phyloP scores from a whole-genome alignment of 2,888 invertebrate genomes.

The Limnephilus auricula region DNA sequence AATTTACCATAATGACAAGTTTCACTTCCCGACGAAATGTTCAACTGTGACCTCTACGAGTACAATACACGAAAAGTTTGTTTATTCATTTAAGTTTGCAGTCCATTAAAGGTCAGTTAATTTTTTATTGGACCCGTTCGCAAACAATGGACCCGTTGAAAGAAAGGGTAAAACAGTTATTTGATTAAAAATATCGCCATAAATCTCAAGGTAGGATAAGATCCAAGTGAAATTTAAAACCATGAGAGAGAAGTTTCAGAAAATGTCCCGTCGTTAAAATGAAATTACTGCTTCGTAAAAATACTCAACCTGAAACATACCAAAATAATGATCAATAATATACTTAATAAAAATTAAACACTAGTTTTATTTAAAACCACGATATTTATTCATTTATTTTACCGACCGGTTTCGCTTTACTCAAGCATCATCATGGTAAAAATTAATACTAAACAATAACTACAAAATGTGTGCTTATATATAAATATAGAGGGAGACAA shows the following conservation, averaged over 20 bases:
- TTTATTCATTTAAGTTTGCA: not conserved
- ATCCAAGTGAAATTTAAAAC: not conserved
- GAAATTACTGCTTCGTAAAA: not conserved
- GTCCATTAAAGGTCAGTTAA: conserved; percentile 19
- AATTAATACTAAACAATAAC: no score
- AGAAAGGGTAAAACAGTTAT: conserved; percentile 5
- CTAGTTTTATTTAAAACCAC: no score
- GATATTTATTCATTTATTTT: no score
- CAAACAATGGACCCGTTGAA: conserved; percentile 22
- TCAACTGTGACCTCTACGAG: not conserved
- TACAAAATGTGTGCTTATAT: no score
- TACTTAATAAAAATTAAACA: no score
- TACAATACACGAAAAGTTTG: not conserved
- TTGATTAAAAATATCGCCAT: conserved; percentile 21
- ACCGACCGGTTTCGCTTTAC: no score
- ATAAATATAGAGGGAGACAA: no score
- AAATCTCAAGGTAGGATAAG: not conserved
- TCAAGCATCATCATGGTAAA: no score
- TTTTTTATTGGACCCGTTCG: conserved; percentile 28
- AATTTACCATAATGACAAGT: not conserved
- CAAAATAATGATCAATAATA: not conserved
- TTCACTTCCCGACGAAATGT: not conserved
- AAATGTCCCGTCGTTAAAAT: not conserved
- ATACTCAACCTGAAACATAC: not conserved
- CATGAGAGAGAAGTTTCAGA: not conserved